Percentiles rank a stretch among this genome's conserved stretches.
phyloP scores from a whole-genome alignment of 1,140 invertebrate genomes.

The Hycleus cichorii region DNA sequence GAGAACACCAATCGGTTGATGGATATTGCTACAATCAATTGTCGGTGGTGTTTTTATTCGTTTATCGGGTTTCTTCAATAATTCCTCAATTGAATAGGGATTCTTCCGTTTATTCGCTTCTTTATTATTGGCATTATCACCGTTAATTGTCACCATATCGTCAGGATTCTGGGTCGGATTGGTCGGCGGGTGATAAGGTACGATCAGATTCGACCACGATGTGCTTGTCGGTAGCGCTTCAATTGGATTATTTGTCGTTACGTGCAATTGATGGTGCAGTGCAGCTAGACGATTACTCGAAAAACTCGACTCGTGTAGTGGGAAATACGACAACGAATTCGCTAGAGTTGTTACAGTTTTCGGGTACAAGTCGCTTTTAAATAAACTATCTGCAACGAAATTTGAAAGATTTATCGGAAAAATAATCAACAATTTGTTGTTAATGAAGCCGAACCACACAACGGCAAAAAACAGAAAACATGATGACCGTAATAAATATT shows the following conservation, averaged over 20 bases:
- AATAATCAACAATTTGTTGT: no score
- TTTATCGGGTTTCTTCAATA: constrained; percentile 70
- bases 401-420: no score
- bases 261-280: constrained; percentile 45
- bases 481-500: no score
- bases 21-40: constrained; percentile 22
- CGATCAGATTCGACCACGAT: constrained; percentile 49
- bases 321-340: background rate
- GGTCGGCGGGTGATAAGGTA: constrained; percentile 40
- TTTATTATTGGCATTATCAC: constrained; percentile 18
- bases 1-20: constrained; percentile 35
- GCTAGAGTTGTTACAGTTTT: no score
- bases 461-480: no score
- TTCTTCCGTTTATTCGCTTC: constrained; percentile 58
- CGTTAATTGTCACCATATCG: background rate
- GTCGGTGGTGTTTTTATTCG: constrained; percentile 26
- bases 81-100: constrained; percentile 79
- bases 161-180: background rate
- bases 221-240: constrained; percentile 36
- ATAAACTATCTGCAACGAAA: no score
- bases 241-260: constrained; percentile 34
- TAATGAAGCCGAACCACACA: no score
- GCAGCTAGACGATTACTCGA: constrained; percentile 49
- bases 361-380: no score
- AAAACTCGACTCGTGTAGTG: constrained; percentile 6